A percentile compares a stretch with the other conserved stretches of the same genome.
Evolutionary conservation across 2,113 vertebrate species (phyloP).

Genomic region (Ondatra zibethicus): DNA sequence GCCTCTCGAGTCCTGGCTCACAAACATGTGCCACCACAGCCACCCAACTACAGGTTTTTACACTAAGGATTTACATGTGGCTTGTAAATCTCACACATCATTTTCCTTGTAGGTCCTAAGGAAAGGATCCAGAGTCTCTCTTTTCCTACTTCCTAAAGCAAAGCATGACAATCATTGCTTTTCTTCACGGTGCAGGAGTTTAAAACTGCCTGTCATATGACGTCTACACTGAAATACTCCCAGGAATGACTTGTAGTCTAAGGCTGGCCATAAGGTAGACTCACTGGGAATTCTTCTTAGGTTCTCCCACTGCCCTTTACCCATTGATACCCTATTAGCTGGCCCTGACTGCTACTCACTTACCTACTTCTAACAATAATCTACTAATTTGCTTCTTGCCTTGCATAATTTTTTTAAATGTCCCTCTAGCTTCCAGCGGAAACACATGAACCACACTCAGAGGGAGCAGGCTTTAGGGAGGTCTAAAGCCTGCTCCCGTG

Average conservation of each 20-base stretch:
- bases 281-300: not conserved
- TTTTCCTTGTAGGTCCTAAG: not conserved
- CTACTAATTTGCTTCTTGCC: not conserved
- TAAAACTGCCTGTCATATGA: not conserved
- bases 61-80: not conserved
- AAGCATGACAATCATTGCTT: not conserved
- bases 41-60: not conserved
- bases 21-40: not conserved
- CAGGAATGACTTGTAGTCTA: not conserved
- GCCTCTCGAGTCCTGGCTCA: not conserved
- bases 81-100: not conserved
- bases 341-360: not conserved
- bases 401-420: not conserved
- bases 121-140: not conserved
- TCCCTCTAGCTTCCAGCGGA: not conserved
- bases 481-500: not conserved
- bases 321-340: not conserved
- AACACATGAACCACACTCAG: not conserved
- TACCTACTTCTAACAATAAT: not conserved
- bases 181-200: constrained; percentile 5
- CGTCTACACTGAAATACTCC: not conserved
- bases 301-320: not conserved
- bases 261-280: not conserved
- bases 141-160: not conserved
- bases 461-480: not conserved